Base-by-base conservation (phyloP, 2,797 vertebrate genomes). In the Myiotriccus ornatus region DNA sequence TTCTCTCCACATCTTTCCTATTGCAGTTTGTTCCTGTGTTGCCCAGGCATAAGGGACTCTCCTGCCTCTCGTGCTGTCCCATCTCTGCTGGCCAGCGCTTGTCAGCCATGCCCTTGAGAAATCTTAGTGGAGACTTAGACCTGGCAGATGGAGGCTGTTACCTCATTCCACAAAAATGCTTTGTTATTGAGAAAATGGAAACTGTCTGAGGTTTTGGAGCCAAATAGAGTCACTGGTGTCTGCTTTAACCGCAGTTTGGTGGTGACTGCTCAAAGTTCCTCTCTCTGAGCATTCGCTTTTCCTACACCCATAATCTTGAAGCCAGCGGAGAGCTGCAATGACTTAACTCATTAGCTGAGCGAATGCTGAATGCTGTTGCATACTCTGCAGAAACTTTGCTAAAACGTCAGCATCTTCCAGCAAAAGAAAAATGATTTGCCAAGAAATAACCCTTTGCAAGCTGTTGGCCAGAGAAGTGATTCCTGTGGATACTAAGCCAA, bases 161-260 rank as follows among this genome's bases (percentile, higher is more conserved):
- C 98, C 98, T 99, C 98, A 99, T 97, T 90, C 96, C 97, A 92
- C 97, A 99, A 99, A 98, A 98, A 99, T 99, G 98, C 98, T 97
- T 98, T 98, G 98, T 98, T 98, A 97, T 96, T 98, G 95, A 98
- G 98, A 97, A 98, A 98, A 97, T 97, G 97, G 97, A 98, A 98
- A 98, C 97, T 97, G 97, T 98, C 97, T 97, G 97, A 97, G 97
- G 97, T 98, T 98, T 97, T 94, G 93, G 97, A 97, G 96, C 97
- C 96, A 94, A 95, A 92, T 80, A 50, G 90, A 96, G 83, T 95
- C 91, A 90, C 74, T 98, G 97, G 95, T 97, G 97, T 97, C 97
- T 98, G 93, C 95, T 95, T 93, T 95, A 97, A 94, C 94, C 93
- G 7, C 95, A 93, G 85, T 75, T 87, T 80, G 92, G 94, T 95